Percentiles rank a stretch among this genome's conserved stretches.
Evolutionary conservation across 2,888 invertebrate species (phyloP).

Genomic region (Axea sp.): DNA sequence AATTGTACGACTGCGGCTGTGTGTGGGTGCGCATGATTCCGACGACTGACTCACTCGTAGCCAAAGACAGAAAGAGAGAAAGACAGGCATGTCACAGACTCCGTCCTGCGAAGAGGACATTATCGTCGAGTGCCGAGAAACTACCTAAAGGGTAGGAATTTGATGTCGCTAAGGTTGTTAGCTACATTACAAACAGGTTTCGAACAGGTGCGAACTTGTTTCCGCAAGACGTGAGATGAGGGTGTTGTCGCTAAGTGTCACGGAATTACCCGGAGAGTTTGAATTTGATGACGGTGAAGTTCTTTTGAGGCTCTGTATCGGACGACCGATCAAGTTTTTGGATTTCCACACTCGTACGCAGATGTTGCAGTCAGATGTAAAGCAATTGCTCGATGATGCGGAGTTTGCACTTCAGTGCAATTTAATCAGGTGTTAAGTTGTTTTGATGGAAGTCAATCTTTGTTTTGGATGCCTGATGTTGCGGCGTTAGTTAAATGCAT

Average conservation of each 20-base stretch:
- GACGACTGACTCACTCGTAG: neutral
- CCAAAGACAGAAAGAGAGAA: neutral
- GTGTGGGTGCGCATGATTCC: slow-evolving; percentile 18
- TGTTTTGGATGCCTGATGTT: neutral
- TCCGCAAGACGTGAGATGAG: slow-evolving; percentile 11
- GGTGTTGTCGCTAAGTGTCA: slow-evolving; percentile 9
- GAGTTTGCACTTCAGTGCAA: too few relatives aligned
- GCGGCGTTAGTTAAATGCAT: neutral
- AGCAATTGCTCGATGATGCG: too few relatives aligned
- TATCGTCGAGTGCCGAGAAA: slow-evolving; percentile 24
- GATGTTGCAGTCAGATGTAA: too few relatives aligned
- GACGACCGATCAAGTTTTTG: too few relatives aligned
- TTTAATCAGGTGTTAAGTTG: neutral
- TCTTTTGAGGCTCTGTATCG: too few relatives aligned
- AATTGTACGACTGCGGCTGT: slow-evolving; percentile 47
- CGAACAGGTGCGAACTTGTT: slow-evolving; percentile 35
- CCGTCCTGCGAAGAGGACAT: slow-evolving; percentile 12
- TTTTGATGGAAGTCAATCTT: too few relatives aligned
- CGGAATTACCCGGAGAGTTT: slow-evolving; percentile 6
- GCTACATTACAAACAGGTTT: slow-evolving; percentile 32
- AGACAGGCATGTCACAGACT: neutral
- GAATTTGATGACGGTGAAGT: neutral
- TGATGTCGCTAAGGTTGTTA: slow-evolving; percentile 28
- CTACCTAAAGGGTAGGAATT: slow-evolving; percentile 22
- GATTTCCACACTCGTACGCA: too few relatives aligned